Evolutionary conservation across 2,888 invertebrate genomes (phyloP).

Genomic region (Cylindroiulus punctatus): DNA sequence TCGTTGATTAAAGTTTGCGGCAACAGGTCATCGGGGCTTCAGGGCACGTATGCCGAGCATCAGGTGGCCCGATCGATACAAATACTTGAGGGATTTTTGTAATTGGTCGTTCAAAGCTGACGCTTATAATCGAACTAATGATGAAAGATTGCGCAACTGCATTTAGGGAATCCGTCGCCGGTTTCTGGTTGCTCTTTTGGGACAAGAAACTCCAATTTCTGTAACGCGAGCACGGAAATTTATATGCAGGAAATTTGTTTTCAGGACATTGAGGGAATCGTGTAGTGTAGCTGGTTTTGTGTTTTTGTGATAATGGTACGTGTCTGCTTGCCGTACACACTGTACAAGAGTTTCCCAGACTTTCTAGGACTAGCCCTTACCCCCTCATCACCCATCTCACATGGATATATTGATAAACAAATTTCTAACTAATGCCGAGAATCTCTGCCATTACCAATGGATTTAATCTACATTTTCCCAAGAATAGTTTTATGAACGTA

Average conservation of each 20-base stretch:
- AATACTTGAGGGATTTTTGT: not conserved
- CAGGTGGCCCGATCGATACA: not conserved
- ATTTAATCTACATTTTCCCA: no score
- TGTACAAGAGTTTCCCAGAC: no score
- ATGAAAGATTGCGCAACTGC: not conserved
- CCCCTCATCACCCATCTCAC: no score
- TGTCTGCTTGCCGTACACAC: no score
- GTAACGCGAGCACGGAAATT: not conserved
- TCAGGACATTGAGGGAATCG: no score
- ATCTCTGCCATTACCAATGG: no score
- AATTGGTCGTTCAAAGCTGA: constrained; percentile 8
- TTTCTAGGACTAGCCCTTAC: no score
- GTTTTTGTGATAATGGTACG: no score
- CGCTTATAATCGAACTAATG: not conserved
- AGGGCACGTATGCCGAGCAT: not conserved
- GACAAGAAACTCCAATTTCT: not conserved
- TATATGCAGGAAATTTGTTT: not conserved
- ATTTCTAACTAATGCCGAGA: no score
- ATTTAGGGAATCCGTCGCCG: not conserved
- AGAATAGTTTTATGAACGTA: no score
- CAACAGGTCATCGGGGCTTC: not conserved
- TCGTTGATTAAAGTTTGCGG: not conserved
- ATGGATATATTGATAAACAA: no score
- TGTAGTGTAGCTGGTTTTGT: no score
- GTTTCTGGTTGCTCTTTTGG: not conserved